Evolutionary conservation across 2,797 vertebrate genomes (phyloP), one percentile per base, ranked within the genome.

Genomic region (Pipistrellus kuhlii): DNA sequence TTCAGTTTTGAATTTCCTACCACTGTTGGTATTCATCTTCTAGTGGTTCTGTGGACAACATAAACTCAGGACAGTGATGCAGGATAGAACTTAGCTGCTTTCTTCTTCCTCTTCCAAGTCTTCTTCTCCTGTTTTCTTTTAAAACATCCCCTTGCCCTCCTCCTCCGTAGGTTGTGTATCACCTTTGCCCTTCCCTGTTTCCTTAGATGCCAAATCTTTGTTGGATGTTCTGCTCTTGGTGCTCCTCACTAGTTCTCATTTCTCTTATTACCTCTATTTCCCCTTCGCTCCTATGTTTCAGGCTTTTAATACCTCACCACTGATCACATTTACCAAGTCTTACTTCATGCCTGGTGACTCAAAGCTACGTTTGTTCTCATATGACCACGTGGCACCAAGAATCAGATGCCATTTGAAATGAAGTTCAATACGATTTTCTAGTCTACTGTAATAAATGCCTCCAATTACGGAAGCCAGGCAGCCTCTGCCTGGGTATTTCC

Each of bases 321-420:
- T 41, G 25, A 59, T 38, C 46, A 57, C 15, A 1, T 82, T 85
- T 62, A 48, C 48, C 5, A 8, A 90, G 66, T n/a, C 77, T 46
- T 69, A 18, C 27, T 82, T 27, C 44, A 4, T 75, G 57, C 71
- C 13, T 10, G 25, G 41, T n/a, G 59, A 77, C 72, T 32, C 11
- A 15, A 9, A 53, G 30, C 38, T 69, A 46, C 81, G 72, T 83
- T 48, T 91, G 57, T 71, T 64, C 51, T 93, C 64, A 13, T 27
- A 4, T 77, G 73, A 69, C 38, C 73, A 55, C 25, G 20, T 41
- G 57, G 27, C 91, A 69, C 90, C 85, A 59, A 75, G 80, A 72
- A 41, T 89, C 77, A 76, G 41, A 73, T 71, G 51, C 55, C 62
- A 38, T 73, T 88, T 75, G 41, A 92, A 80, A 38, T 78, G 46